Evolutionary conservation across 2,113 vertebrate genomes (phyloP), one percentile per base, ranked within the genome.

Genomic region (Daboia siamensis): DNA sequence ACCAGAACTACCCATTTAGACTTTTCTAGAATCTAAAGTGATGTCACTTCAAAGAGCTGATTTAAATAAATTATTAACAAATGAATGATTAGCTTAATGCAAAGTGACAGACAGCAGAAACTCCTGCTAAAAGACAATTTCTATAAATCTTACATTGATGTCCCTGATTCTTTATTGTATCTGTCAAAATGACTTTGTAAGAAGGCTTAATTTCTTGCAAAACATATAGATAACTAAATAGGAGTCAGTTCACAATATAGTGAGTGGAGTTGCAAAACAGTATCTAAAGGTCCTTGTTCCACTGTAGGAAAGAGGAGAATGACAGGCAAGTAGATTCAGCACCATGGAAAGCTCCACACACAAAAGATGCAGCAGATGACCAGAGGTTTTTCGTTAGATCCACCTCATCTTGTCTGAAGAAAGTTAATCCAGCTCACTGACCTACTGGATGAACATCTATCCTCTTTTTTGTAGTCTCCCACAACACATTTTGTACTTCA

Each of bases 11-110:
- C 92, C 91, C 88, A 94, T 90, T 52, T 93, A 90, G 0, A 94
- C 88, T 57, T 94, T 93, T 90, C 88, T 86, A 90, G 95, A 87
- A 91, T 95, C 88, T 91, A 91, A 39, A 84, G 93, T 91, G 86
- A 86, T 91, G 95, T 86, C 94, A 94, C 86, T 94, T 94, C 64
- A 91, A 89, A 97, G 94, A 93, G 91, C 94, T 91, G 92, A 86
- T 92, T 94, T 90, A 90, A 95, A 94, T 94, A 97, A 96, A 96
- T 96, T 94, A 96, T 87, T 59, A 94, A 91, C 90, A 95, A 94
- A 88, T 94, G 95, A 94, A 33, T 91, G 46, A 93, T 96, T 93
- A 51, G 46, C 94, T 55, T 94, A 97, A 96, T 97, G 92, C 96
- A 95, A 96, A 95, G 94, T 97, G 93, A 94, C 93, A 95, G 46